A percentile compares a stretch with the other conserved stretches of the same genome.
These are phyloP conservation scores for Megalopta genalis DNA, from an alignment of 1,140 invertebrate species.

Conservation along the genomic window DNA sequence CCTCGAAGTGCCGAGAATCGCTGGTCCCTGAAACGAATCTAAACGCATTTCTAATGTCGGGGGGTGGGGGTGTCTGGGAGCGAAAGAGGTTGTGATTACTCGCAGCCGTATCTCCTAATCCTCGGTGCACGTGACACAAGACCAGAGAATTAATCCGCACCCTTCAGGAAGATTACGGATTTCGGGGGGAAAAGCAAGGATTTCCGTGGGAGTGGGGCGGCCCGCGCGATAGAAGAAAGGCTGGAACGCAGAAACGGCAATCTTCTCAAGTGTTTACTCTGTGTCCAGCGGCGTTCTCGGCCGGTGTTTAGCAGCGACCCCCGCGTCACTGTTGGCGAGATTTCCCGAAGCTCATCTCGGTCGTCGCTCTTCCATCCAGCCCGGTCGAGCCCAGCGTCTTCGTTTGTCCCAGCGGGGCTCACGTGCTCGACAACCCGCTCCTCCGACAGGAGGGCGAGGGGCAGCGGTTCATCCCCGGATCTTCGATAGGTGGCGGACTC, in stretches of 20 bases:
- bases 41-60: background rate
- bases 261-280: conserved; percentile 73
- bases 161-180: conserved; percentile 66
- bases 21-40: background rate
- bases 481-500: conserved; percentile 50
- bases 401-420: conserved; percentile 11
- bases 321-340: conserved; percentile 19
- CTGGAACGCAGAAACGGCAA: conserved; percentile 68
- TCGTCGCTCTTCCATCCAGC: conserved; percentile 34
- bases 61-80: too few species aligned
- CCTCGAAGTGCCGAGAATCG: too few species aligned
- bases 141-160: conserved; percentile 63
- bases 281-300: conserved; percentile 67
- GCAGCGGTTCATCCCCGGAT: conserved; percentile 54
- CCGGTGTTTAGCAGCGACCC: conserved; percentile 25
- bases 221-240: conserved; percentile 31
- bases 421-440: conserved; percentile 12
- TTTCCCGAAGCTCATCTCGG: conserved; percentile 47
- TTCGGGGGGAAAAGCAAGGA: conserved; percentile 65
- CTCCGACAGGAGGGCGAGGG: background rate
- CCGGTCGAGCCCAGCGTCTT: conserved; percentile 15
- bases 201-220: conserved; percentile 53
- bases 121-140: conserved; percentile 57
- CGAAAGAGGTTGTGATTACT: conserved; percentile 11
- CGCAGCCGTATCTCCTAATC: conserved; percentile 3